phyloP scores from a whole-genome alignment of 2,797 vertebrate genomes.

The Pipistrellus pipistrellus region DNA sequence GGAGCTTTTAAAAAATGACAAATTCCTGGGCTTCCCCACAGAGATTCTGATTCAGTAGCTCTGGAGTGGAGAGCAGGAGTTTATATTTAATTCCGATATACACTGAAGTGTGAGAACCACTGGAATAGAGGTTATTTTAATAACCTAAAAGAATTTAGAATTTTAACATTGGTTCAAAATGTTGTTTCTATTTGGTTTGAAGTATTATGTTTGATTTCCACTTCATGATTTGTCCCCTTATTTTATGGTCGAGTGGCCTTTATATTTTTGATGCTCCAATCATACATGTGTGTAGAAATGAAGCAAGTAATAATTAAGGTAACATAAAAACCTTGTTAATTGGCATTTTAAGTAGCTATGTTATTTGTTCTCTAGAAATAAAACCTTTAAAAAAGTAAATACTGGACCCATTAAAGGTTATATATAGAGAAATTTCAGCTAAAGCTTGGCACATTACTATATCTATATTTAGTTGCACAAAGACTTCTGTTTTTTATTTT shows the following conservation, averaged over 20 bases:
- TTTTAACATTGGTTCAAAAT: neutral
- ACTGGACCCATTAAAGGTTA: slow-evolving; percentile 13
- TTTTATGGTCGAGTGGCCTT: slow-evolving; percentile 34
- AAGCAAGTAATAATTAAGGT: slow-evolving; percentile 47
- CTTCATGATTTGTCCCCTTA: neutral
- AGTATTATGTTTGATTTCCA: neutral
- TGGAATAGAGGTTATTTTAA: neutral
- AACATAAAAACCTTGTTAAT: slow-evolving; percentile 35
- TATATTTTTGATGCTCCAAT: neutral
- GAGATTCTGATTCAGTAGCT: neutral
- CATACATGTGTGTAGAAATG: neutral
- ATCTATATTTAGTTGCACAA: slow-evolving; percentile 68
- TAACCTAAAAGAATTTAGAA: neutral
- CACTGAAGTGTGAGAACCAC: neutral
- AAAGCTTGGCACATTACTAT: slow-evolving; percentile 42
- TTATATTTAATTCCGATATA: slow-evolving; percentile 23
- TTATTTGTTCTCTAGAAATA: slow-evolving; percentile 57
- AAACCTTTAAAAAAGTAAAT: slow-evolving; percentile 71
- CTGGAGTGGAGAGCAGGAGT: neutral
- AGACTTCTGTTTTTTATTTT: slow-evolving; percentile 74
- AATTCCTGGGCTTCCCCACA: neutral
- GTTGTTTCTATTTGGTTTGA: neutral
- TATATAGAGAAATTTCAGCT: slow-evolving; percentile 55
- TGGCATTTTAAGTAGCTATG: slow-evolving; percentile 58
- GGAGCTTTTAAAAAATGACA: neutral